phyloP scores from a whole-genome alignment of 2,113 vertebrate genomes.

The Chauna torquata region DNA sequence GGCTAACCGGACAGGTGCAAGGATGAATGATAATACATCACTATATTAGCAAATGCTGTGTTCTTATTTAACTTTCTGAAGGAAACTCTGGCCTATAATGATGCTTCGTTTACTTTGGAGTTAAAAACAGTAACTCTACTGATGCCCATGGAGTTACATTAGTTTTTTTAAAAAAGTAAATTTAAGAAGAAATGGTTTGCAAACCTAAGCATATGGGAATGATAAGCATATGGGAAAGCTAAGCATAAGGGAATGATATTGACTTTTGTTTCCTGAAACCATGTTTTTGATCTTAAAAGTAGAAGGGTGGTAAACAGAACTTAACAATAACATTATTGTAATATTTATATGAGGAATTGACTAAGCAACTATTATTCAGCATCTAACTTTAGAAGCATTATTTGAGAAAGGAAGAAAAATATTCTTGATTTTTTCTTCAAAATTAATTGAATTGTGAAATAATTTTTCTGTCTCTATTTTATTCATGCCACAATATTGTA shows the following conservation, averaged over 20 bases:
- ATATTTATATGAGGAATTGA: neutral
- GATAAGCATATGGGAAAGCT: too few species aligned
- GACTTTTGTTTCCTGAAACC: neutral
- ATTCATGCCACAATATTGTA: neutral
- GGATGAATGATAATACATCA: constrained; percentile 38
- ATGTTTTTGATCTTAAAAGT: neutral
- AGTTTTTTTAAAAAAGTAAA: neutral
- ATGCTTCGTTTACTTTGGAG: neutral
- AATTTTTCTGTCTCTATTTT: neutral
- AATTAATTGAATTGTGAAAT: neutral
- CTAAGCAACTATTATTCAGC: neutral
- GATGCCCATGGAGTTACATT: neutral
- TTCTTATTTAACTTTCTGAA: neutral
- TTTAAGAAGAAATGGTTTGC: neutral
- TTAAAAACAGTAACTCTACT: neutral
- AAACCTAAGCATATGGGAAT: neutral
- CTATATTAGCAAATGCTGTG: constrained; percentile 22
- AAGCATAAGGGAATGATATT: neutral
- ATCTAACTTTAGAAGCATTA: neutral
- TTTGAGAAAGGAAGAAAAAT: neutral
- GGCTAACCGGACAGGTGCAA: constrained; percentile 47
- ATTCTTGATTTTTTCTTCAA: neutral
- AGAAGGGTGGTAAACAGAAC: neutral
- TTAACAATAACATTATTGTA: neutral
- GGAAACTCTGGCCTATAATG: neutral